phyloP scores from a whole-genome alignment of 1,140 invertebrate genomes.

The Gryon sp. region DNA sequence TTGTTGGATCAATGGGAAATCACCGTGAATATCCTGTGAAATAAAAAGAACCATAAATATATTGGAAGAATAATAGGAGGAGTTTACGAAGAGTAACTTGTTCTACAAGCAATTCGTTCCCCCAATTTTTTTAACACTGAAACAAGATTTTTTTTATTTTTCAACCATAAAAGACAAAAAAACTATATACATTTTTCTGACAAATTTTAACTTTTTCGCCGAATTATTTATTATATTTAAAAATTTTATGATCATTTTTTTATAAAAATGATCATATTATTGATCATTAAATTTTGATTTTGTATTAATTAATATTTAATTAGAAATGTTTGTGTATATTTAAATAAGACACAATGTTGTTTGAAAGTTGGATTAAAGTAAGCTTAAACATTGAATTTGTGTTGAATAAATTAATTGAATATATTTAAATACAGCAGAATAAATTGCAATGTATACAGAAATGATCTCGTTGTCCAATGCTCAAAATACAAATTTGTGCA shows the following conservation, averaged over 20 bases:
- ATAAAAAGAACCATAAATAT: constrained; percentile 48
- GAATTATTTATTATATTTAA: too few relatives aligned
- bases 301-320: too few relatives aligned
- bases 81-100: constrained; percentile 17
- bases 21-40: constrained; percentile 12
- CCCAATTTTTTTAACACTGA: constrained; percentile 1
- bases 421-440: background rate
- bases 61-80: constrained; percentile 27
- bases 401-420: background rate
- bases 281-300: too few relatives aligned
- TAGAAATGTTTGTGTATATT: too few relatives aligned
- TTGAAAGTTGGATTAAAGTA: too few relatives aligned
- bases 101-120: constrained; percentile 2
- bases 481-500: constrained; percentile 60
- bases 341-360: too few relatives aligned
- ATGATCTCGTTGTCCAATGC: constrained; percentile 31
- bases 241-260: too few relatives aligned
- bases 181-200: too few relatives aligned
- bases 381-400: background rate
- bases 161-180: too few relatives aligned
- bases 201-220: too few relatives aligned
- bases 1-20: constrained; percentile 11
- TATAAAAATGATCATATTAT: too few relatives aligned
- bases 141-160: constrained; percentile 31
- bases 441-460: constrained; percentile 15